Base-by-base conservation (phyloP, 2,888 invertebrate genomes). In the Brachylomia viminalis region DNA sequence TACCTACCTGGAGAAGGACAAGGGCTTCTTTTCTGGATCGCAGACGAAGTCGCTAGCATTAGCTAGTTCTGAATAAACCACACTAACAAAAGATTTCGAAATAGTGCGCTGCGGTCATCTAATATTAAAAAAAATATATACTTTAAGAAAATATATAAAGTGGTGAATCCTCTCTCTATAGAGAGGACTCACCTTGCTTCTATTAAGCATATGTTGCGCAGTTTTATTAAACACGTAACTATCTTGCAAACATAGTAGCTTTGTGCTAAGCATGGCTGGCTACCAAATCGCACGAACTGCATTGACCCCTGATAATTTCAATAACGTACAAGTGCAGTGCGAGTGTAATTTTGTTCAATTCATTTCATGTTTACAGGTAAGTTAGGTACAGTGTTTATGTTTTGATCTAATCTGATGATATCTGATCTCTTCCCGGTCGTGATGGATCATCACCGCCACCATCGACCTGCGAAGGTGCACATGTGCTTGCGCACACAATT, bases 171-270 rank as follows among this genome's bases (percentile, higher is more conserved):
- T 58, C 17, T 17, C 8, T 17, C n/a, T 38, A 47, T 27, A n/a
- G n/a, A n/a, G n/a, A n/a, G n/a, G n/a, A n/a, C n/a, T n/a, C n/a
- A n/a, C n/a, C n/a, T n/a, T n/a, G n/a, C n/a, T n/a, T n/a, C n/a
- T n/a, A n/a, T n/a, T n/a, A 69, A 69, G 30, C 72, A 69, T 67
- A n/a, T 75, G 69, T 80, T 85, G 77, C 85, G 58, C 59, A 77
- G 61, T 77, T 75, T 78, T 75, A 84, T 76, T 75, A 75, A 80
- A 79, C 70, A 65, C 64, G 66, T 23, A 27, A 75, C 72, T 69
- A 52, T 47, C 72, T 80, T 84, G 65, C 82, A 73, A 75, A 85
- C 67, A 72, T 62, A 33, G 54, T 45, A 47, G 72, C 61, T 76
- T 72, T 77, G 72, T 72, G 70, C 84, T 67, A 65, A 64, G 77